Conservation (phyloP, 2,113 vertebrate species). For the Tenebrosternarchus preto region DNA sequence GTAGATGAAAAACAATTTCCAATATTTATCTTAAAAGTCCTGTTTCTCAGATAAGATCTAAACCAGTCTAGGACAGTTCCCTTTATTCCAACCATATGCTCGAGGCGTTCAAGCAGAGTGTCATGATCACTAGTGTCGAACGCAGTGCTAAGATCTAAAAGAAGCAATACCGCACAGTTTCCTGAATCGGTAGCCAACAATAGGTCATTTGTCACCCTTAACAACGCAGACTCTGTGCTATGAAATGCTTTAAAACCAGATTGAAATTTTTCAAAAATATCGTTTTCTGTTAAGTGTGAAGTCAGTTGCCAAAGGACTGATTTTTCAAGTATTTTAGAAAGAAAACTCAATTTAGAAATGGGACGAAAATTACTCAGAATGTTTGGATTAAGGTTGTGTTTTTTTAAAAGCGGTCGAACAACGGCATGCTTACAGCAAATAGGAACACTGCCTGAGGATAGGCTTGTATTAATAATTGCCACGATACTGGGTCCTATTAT, state of each 20-base stretch:
- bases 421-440: no score
- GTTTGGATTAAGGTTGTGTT: no score
- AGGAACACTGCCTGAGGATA: no score
- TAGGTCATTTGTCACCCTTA: slow-evolving; percentile 50
- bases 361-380: no score
- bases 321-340: not conserved
- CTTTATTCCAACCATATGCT: slow-evolving; percentile 51
- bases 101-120: slow-evolving; percentile 61
- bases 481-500: no score
- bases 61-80: slow-evolving; percentile 54
- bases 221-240: slow-evolving; percentile 10
- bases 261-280: slow-evolving; percentile 19
- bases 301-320: not conserved
- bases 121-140: slow-evolving; percentile 60
- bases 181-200: slow-evolving; percentile 45
- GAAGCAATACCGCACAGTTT: slow-evolving; percentile 53
- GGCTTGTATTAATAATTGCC: no score
- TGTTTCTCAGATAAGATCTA: slow-evolving; percentile 46
- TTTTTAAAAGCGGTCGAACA: no score
- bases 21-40: not conserved
- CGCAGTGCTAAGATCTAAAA: slow-evolving; percentile 54
- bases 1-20: no score
- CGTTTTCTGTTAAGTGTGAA: not conserved
- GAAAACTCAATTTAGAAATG: not conserved
- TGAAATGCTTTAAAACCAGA: slow-evolving; percentile 24